Base-by-base conservation (phyloP, 2,888 invertebrate species). In the Rhagonycha lutea region DNA sequence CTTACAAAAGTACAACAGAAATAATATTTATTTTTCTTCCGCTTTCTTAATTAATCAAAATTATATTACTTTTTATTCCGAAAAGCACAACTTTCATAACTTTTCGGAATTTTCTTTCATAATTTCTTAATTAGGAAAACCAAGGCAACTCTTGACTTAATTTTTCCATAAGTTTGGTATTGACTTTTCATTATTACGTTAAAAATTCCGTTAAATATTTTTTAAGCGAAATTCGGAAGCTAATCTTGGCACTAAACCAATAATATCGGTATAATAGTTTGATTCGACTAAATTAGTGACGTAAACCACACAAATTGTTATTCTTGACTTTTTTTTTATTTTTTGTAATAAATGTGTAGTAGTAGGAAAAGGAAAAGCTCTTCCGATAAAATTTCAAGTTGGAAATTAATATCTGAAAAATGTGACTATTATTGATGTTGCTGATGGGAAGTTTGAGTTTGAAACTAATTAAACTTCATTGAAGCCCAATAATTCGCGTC, bases 401-500 rank as follows among this genome's bases (percentile, higher is more conserved):
- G 47, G n/a, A 7, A 47, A 47, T 47, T 47, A 7, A 47, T 47
- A 47, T 47, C n/a, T 7, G n/a, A 47, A 47, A 47, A 47, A 47
- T 47, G n/a, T 47, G 63, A 65, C 23, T 65, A 9, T 65, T 18
- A 23, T 65, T 18, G 26, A 65, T 65, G 26, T 65, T 24, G 7
- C 24, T 65, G 18, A 18, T 2, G n/a, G 63, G 26, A 65, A 65
- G 69, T 69, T 32, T 9, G 60, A 24, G 24, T 69, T 23, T n/a
- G 18, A 60, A 47, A 69, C 14, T 61, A 70, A 70, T 14, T 26
- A 61, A 70, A 70, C 70, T 62, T 62, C 28, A 14, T 61, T 14
- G 63, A 47, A 71, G 32, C 47, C 63, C 18, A 60, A 72, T 72
- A 63, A 72, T 60, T 60, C 26, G 7, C n/a, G 26, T 65, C 32